phyloP scores from a whole-genome alignment of 2,888 invertebrate genomes.

The Protodeltote pygarga region DNA sequence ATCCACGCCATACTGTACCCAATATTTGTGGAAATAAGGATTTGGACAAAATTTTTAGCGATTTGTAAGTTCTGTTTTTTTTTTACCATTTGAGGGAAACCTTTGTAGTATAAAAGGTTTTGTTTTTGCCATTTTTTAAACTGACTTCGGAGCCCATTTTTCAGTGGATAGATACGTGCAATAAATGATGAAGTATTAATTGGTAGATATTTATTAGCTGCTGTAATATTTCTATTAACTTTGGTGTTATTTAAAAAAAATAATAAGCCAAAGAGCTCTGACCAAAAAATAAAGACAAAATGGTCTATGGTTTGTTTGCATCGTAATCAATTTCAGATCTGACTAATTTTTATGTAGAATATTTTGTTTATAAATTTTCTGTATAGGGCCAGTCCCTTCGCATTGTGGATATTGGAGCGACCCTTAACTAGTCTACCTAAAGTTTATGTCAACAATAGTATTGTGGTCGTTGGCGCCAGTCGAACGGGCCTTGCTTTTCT shows the following conservation, averaged over 20 bases:
- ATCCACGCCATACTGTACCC: slow-evolving; percentile 70
- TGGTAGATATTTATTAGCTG: too few relatives aligned
- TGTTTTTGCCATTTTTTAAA: slow-evolving; percentile 40
- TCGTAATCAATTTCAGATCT: too few relatives aligned
- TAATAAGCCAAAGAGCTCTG: too few relatives aligned
- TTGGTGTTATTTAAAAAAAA: too few relatives aligned
- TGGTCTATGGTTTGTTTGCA: too few relatives aligned
- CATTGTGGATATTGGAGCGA: slow-evolving; percentile 86
- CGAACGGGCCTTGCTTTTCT: slow-evolving; percentile 88
- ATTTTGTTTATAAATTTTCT: too few relatives aligned
- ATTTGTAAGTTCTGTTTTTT: slow-evolving; percentile 59
- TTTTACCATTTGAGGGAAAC: not conserved
- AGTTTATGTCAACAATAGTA: slow-evolving; percentile 85
- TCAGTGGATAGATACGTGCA: not conserved
- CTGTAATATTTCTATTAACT: too few relatives aligned
- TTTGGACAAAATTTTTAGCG: slow-evolving; percentile 62
- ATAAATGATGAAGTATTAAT: too few relatives aligned
- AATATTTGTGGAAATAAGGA: slow-evolving; percentile 65
- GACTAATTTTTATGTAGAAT: too few relatives aligned
- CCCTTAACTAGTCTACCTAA: slow-evolving; percentile 82
- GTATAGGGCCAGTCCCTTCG: slow-evolving; percentile 69
- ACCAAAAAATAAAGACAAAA: too few relatives aligned
- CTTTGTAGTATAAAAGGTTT: not conserved
- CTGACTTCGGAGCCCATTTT: not conserved
- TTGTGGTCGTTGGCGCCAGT: slow-evolving; percentile 90